phyloP scores from a whole-genome alignment of 2,888 invertebrate genomes.

The Linyphia triangularis region DNA sequence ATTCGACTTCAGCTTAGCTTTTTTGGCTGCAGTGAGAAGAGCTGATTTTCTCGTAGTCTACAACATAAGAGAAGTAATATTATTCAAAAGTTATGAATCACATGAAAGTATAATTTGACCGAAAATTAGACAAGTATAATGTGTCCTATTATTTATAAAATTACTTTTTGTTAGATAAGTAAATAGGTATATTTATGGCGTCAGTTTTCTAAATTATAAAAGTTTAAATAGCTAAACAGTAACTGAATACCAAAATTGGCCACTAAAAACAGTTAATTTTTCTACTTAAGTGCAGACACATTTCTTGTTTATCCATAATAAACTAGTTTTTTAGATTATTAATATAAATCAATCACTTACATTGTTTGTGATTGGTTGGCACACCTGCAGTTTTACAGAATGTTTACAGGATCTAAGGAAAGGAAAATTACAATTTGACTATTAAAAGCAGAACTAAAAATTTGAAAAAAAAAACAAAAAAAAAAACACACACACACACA shows the following conservation, averaged over 20 bases:
- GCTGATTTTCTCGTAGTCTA: conserved; percentile 87
- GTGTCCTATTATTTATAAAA: too few species aligned
- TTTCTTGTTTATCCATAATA: not conserved
- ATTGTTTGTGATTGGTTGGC: conserved; percentile 88
- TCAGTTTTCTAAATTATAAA: too few species aligned
- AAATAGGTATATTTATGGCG: too few species aligned
- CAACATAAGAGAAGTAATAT: not conserved
- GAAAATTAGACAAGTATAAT: too few species aligned
- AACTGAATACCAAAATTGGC: too few species aligned
- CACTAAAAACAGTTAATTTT: too few species aligned
- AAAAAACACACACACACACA: too few species aligned
- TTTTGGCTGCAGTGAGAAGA: conserved; percentile 91
- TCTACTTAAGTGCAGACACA: not conserved
- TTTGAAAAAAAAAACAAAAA: too few species aligned
- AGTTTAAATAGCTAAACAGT: too few species aligned
- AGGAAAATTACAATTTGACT: conserved; percentile 14
- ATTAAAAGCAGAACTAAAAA: too few species aligned
- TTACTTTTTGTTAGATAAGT: too few species aligned
- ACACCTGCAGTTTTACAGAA: conserved; percentile 88
- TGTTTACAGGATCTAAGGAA: conserved; percentile 86
- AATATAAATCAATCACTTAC: conserved; percentile 80
- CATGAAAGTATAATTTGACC: too few species aligned
- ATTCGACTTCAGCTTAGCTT: conserved; percentile 88
- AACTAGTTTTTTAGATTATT: not conserved
- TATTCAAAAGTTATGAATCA: not conserved